Evolutionary conservation across 1,140 invertebrate species (phyloP), one percentile per base, ranked within the genome.

Genomic region (Marisa cornuarietis): DNA sequence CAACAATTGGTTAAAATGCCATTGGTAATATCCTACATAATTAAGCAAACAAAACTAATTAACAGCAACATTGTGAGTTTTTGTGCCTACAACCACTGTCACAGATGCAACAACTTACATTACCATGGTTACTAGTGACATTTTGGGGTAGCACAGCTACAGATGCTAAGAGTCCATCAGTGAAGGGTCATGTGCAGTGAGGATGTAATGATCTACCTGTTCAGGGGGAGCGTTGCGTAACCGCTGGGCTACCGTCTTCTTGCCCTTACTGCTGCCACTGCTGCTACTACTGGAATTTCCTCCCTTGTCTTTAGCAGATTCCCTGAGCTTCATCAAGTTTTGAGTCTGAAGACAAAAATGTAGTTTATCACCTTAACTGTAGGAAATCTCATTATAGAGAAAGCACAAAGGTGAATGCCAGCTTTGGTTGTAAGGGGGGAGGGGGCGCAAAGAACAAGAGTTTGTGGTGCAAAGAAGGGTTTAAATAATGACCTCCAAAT

Each of bases 291-390:
- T 76, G 66, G 58, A 76, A 49, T 52, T 73, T 78, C 74, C 72
- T 77, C 26, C 84, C 79, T 78, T 85, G 75, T 77, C 78, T 82
- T 42, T 49, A 14, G 58, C 74, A 58, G 54, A 58, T 16, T 87
- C 83, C 26, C 85, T 81, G 42, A 87, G 72, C 73, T 83, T 84
- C 85, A 88, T 88, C 16, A 84, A 82, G 74, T 83, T 86, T 63
- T 86, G 85, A 49, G 85, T 87, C 86, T 86, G 78, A 26, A 82
- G 68, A 51, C 14, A 52, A 61, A 49, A 24, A 80, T 68, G 4
- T 69, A 26, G 42, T 58, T 77, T 49, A 74, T 68, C 13, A 51
- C 31, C 74, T 80, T 58, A 31, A 68, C 52, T 68, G 20, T 62
- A 62, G 74, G 11, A 52, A 71, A 8, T 71, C 22, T 22, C 24